A percentile compares a stretch with the other conserved stretches of the same genome.
Evolutionary conservation across 1,140 invertebrate species (phyloP).

Genomic region (Neelides sp.): DNA sequence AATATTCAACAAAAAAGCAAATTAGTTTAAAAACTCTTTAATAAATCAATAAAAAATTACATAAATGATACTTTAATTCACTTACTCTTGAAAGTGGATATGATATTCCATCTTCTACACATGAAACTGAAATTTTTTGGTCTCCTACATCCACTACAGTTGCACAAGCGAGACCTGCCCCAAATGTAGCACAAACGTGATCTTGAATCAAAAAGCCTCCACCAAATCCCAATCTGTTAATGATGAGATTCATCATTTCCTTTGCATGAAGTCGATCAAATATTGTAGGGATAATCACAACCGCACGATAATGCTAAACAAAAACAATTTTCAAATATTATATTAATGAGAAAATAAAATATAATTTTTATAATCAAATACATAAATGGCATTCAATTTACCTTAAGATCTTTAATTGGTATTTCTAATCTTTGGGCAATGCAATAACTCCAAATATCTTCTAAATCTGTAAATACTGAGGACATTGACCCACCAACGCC

Average conservation of each 20-base stretch:
- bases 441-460: slow-evolving; percentile 73
- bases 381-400: slow-evolving; percentile 27
- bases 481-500: slow-evolving; percentile 71
- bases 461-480: slow-evolving; percentile 66
- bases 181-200: slow-evolving; percentile 86
- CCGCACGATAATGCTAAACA: slow-evolving; percentile 60
- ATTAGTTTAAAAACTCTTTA: neutral
- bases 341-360: slow-evolving; percentile 9
- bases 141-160: slow-evolving; percentile 93
- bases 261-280: slow-evolving; percentile 77
- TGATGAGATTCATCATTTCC: slow-evolving; percentile 64
- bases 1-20: slow-evolving; percentile 15
- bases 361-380: neutral
- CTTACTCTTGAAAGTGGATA: slow-evolving; percentile 67
- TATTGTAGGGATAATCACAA: slow-evolving; percentile 80
- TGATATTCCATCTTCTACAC: slow-evolving; percentile 91
- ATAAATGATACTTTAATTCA: slow-evolving; percentile 9
- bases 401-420: slow-evolving; percentile 56
- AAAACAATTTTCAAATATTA: slow-evolving; percentile 18
- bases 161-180: slow-evolving; percentile 75
- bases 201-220: slow-evolving; percentile 82
- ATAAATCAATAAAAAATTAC: slow-evolving; percentile 8
- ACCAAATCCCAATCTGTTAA: slow-evolving; percentile 72
- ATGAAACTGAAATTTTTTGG: slow-evolving; percentile 87
- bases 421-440: slow-evolving; percentile 64